phyloP scores from a whole-genome alignment of 2,113 vertebrate species.

The Serilophus lunatus region DNA sequence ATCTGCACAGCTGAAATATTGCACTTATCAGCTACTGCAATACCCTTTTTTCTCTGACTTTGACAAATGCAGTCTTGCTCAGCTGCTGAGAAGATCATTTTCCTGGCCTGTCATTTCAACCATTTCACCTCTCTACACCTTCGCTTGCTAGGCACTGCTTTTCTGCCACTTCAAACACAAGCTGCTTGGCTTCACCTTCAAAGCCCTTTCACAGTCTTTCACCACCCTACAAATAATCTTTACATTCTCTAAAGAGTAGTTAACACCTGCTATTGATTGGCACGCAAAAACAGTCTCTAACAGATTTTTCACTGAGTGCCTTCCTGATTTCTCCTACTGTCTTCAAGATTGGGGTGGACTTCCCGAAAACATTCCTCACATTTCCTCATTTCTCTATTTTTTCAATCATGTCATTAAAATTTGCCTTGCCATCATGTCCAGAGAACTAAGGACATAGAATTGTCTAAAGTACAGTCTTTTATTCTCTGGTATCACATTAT shows the following conservation, averaged over 20 bases:
- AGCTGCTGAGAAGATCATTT: constrained; percentile 5
- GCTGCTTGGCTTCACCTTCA: constrained; percentile 22
- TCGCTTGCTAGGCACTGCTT: neutral
- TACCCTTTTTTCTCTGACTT: neutral
- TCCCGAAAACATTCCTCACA: neutral
- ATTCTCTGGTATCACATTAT: neutral
- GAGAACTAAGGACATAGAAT: neutral
- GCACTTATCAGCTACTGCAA: neutral
- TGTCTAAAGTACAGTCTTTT: neutral
- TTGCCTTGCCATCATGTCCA: neutral
- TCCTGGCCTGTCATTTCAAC: constrained; percentile 7
- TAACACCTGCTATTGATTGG: neutral
- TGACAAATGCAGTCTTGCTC: constrained; percentile 44
- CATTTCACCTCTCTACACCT: constrained; percentile 1
- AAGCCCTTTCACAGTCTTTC: neutral
- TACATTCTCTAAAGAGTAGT: neutral
- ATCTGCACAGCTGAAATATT: neutral
- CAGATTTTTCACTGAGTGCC: neutral
- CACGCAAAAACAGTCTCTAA: neutral
- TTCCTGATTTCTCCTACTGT: neutral
- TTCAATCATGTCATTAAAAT: neutral
- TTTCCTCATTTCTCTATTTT: neutral
- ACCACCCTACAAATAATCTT: constrained; percentile 12
- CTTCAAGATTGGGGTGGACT: neutral
- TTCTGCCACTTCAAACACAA: constrained; percentile 31